These are phyloP conservation scores for Phoenicopterus ruber DNA, from an alignment of 2,113 vertebrate species.

Conservation along the genomic window DNA sequence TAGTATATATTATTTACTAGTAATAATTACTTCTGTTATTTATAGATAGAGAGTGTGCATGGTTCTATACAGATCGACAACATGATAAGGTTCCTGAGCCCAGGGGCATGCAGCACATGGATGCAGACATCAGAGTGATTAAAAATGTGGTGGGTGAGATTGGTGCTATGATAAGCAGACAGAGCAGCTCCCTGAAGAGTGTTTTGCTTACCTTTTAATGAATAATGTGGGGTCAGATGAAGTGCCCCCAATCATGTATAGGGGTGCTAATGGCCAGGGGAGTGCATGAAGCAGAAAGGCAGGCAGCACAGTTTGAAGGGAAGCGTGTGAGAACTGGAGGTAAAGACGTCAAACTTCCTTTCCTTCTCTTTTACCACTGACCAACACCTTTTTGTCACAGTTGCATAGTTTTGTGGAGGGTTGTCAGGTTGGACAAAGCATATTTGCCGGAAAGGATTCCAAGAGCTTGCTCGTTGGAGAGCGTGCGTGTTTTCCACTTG, in stretches of 20 bases:
- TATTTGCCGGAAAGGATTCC: background rate
- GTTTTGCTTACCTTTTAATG: background rate
- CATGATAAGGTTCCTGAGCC: background rate
- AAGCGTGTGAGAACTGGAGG: background rate
- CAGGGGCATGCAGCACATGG: background rate
- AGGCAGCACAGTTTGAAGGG: background rate
- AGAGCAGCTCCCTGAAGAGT: background rate
- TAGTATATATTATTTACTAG: slow-evolving; percentile 50
- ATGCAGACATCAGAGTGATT: slow-evolving; percentile 13
- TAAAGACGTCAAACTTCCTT: background rate
- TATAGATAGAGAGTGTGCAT: background rate
- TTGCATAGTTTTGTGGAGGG: background rate
- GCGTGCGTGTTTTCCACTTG: background rate
- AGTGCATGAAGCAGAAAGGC: background rate
- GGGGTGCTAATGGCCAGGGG: background rate
- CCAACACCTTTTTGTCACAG: background rate
- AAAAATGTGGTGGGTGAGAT: slow-evolving; percentile 1
- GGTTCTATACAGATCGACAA: background rate
- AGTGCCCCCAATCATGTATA: background rate
- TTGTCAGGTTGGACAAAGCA: background rate
- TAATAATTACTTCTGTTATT: slow-evolving; percentile 44
- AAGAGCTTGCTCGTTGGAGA: background rate
- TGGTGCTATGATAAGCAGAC: background rate
- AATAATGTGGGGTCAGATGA: background rate
- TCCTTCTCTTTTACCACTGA: background rate